Base-by-base conservation (phyloP, 2,797 vertebrate species). In the Protosalanx chinensis region DNA sequence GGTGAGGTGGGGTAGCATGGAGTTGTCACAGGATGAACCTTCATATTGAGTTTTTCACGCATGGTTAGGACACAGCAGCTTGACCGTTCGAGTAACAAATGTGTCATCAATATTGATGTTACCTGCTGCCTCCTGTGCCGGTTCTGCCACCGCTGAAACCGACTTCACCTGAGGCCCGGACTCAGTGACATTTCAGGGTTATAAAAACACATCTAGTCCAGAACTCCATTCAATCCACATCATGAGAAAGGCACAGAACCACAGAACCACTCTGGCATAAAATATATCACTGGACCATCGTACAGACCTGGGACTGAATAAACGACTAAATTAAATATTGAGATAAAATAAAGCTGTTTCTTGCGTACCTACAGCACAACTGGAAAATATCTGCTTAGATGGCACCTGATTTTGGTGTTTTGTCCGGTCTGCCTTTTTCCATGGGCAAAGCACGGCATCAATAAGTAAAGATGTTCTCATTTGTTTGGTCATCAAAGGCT, bases 391-490 rank as follows among this genome's bases (percentile, higher is more conserved):
- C 32, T 57, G 37, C 2, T 60, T 51, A 53, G 49, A 29, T 16
- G 56, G 51, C 6, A 53, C 32, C 61, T 63, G 61, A 63, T 56
- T 6, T 23, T 10, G 16, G 20, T 64, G 62, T 64, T 72, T 66
- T 10, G 23, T 29, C 29, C n/a, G 27, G 46, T 6, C 30, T 18
- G 2, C 12, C 5, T 27, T 6, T 1, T 13, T 49, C 61, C 29
- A 20, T 7, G n/a, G 1, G n/a, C 35, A 68, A 62, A 67, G 70
- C 75, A 76, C 67, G 23, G 3, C 84, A 88, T 89, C 76, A 86
- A 76, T 84, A 83, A 86, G 72, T 85, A 82, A 87, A 84, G 68
- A 61, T 57, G 57, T 51, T n/a, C 64, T 76, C 79, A 20, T 71
- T 74, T 64, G 57, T 56, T 41, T 12, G 60, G 71, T 70, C 72